Evolutionary conservation across 2,797 vertebrate species (phyloP), one percentile per base, ranked within the genome.

Genomic region (Crenichthys baileyi): DNA sequence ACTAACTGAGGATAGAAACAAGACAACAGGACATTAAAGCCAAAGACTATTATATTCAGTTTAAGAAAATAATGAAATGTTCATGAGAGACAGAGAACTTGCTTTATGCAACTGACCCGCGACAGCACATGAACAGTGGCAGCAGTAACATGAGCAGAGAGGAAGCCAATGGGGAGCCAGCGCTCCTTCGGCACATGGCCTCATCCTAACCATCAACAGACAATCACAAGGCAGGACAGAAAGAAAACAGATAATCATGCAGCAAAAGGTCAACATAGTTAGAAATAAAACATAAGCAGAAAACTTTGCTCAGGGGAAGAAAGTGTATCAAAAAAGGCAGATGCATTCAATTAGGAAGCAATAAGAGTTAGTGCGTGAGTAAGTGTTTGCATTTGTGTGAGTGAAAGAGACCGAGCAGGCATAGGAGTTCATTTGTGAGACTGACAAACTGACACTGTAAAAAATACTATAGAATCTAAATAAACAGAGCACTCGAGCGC

Each of bases 71-170:
- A 73, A 85, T 16, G 51, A 73, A 71, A 79, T 72, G 81, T 83
- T 76, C 78, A 87, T 83, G 84, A 88, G 68, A 80, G 79, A 84
- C 48, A 82, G 65, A 89, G 75, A 77, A 86, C 75, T 68, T 77
- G 87, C 70, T 44, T 89, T 90, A 96, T 95, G 93, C 93, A 95
- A 98, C 96, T 98, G 96, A 97, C 96, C 96, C 97, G 96, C 96
- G 96, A 97, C 95, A 97, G 96, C 96, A 97, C 95, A 98, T 96
- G 96, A 97, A 97, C 96, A 97, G 96, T 96, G 97, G 97, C 96
- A 96, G 97, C 96, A 97, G 97, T 96, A 97, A 97, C 96, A 97
- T 97, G 96, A 96, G 94, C 96, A 96, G 96, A 96, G 96, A 95
- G 26, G 97, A 95, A 94, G 85, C 97, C 97, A 97, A 96, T 94